Percentiles rank a stretch among this genome's conserved stretches.
phyloP scores from a whole-genome alignment of 2,113 vertebrate species.

The Mobula hypostoma region DNA sequence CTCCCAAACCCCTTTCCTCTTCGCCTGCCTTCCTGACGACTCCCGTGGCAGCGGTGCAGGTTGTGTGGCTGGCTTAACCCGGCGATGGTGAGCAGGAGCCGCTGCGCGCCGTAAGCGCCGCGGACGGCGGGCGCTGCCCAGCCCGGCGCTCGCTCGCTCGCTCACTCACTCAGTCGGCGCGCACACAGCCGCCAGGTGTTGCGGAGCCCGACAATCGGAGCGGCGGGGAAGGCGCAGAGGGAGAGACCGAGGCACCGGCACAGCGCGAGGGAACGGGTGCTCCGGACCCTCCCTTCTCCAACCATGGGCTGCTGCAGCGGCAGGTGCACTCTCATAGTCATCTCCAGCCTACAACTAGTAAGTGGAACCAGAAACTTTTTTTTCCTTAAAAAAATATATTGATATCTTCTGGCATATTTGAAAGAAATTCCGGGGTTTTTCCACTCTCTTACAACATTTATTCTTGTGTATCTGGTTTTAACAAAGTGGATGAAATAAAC shows the following conservation, averaged over 20 bases:
- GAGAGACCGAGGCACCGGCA: neutral
- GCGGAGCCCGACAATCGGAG: neutral
- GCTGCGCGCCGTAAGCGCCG: neutral
- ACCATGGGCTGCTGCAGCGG: constrained; percentile 92
- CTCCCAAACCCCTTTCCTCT: neutral
- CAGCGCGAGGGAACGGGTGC: neutral
- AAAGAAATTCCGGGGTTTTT: neutral
- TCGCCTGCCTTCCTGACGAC: neutral
- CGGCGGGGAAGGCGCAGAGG: neutral
- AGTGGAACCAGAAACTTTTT: constrained; percentile 52
- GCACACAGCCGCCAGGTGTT: neutral
- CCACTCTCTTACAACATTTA: neutral
- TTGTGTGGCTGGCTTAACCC: neutral
- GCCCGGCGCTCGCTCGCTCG: neutral
- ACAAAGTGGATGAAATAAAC: neutral
- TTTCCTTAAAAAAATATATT: neutral
- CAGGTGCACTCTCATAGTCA: constrained; percentile 84
- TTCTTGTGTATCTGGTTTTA: neutral
- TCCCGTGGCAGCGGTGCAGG: neutral
- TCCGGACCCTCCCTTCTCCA: constrained; percentile 44
- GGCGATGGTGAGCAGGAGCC: neutral
- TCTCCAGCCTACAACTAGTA: constrained; percentile 96
- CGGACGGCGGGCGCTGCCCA: neutral
- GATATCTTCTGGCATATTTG: neutral
- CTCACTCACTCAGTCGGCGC: neutral